Conservation (phyloP, 92 coral and sea anemone species). For the Zoanthus sociatus region DNA sequence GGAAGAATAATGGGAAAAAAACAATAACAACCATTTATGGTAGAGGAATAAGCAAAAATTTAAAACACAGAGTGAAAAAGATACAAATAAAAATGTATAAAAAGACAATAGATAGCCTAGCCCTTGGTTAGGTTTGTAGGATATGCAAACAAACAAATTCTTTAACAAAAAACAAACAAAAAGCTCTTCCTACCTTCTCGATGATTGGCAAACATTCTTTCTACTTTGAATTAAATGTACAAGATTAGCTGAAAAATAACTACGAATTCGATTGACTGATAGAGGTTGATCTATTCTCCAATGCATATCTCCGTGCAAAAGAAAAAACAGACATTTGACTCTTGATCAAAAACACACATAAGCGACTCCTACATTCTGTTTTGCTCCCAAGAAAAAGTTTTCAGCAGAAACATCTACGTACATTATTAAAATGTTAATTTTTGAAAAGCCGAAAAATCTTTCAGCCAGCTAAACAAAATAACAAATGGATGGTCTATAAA, state of each 20-base stretch:
- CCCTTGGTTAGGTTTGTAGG: neutral
- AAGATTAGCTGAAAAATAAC: neutral
- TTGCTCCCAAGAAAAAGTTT: too few species aligned
- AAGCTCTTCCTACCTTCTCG: neutral
- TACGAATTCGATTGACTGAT: neutral
- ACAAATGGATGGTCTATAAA: too few species aligned
- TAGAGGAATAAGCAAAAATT: too few species aligned
- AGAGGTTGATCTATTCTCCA: neutral
- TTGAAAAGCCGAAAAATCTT: too few species aligned
- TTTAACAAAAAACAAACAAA: neutral
- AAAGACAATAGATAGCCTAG: neutral
- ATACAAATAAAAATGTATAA: neutral
- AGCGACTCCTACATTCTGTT: too few species aligned
- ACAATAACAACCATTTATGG: too few species aligned
- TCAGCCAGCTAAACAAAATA: too few species aligned
- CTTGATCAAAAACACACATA: too few species aligned
- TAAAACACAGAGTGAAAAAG: neutral
- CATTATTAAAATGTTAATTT: too few species aligned
- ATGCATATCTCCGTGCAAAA: neutral
- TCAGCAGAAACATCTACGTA: too few species aligned
- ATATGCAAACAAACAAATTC: neutral
- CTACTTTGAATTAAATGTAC: neutral
- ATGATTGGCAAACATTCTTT: neutral
- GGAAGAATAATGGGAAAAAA: neutral
- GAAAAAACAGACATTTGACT: too few species aligned